These are phyloP conservation scores for Thera britannica DNA, from an alignment of 2,888 invertebrate genomes.

Conservation along the genomic window DNA sequence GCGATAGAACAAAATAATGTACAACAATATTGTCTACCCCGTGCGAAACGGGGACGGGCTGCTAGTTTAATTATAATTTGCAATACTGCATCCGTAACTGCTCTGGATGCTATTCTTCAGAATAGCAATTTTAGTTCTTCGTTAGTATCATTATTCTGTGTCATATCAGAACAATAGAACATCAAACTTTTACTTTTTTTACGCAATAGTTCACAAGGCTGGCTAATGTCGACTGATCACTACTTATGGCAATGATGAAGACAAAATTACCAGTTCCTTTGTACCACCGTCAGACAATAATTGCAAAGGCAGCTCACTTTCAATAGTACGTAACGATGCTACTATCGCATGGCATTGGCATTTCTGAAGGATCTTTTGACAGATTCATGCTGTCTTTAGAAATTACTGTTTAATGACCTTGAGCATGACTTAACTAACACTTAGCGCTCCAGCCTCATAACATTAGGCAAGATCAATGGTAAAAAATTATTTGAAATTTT, in stretches of 20 bases:
- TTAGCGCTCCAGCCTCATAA: too few relatives aligned
- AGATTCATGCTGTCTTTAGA: background rate
- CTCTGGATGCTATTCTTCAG: too few relatives aligned
- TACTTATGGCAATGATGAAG: conserved; percentile 56
- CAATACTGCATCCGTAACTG: too few relatives aligned
- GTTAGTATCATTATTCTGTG: background rate
- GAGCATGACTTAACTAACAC: too few relatives aligned
- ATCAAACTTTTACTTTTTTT: conserved; percentile 56
- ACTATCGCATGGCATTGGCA: conserved; percentile 1
- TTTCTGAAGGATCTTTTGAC: conserved; percentile 1
- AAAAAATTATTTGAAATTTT: too few relatives aligned
- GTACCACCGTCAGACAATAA: conserved; percentile 57
- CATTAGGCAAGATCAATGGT: too few relatives aligned
- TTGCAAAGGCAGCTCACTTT: conserved; percentile 51
- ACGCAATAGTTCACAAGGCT: conserved; percentile 52
- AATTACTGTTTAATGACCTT: too few relatives aligned
- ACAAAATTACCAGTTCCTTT: conserved; percentile 67
- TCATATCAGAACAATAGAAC: conserved; percentile 44
- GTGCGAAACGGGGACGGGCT: too few relatives aligned
- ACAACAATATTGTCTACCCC: too few relatives aligned
- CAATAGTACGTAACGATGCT: conserved; percentile 41
- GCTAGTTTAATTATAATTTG: too few relatives aligned
- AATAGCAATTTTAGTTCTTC: background rate
- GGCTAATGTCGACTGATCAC: conserved; percentile 53
- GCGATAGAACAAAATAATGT: too few relatives aligned